These are phyloP conservation scores for Pristis pectinata DNA, from an alignment of 2,797 vertebrate species.

Conservation along the genomic window DNA sequence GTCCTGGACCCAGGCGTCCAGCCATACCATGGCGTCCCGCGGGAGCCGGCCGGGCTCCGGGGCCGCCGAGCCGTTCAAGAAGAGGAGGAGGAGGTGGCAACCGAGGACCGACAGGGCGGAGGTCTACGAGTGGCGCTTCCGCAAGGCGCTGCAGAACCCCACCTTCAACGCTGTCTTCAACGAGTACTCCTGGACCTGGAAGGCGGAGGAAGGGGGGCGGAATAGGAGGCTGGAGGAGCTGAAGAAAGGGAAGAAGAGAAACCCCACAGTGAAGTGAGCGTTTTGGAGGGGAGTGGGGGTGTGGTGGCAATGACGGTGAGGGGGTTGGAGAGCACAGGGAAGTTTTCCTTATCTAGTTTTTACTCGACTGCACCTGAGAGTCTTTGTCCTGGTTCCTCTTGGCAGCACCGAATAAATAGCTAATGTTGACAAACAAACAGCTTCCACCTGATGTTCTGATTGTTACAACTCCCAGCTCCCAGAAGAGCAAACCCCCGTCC, in stretches of 20 bases:
- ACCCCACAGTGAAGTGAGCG: not conserved
- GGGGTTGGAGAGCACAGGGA: not conserved
- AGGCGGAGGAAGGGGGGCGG: not conserved
- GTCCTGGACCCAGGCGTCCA: not conserved
- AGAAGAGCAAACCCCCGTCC: too few species aligned
- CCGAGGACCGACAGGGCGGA: not conserved
- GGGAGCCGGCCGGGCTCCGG: too few species aligned
- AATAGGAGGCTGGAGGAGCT: not conserved
- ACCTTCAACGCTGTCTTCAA: not conserved
- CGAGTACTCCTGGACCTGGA: constrained; percentile 23
- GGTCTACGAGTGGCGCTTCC: not conserved
- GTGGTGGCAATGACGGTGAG: too few species aligned
- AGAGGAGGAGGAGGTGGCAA: not conserved
- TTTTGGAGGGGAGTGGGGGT: too few species aligned
- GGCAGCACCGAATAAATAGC: not conserved
- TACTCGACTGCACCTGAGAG: not conserved
- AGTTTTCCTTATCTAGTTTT: not conserved
- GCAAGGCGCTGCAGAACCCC: not conserved
- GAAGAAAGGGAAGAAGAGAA: not conserved
- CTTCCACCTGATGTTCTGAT: too few species aligned
- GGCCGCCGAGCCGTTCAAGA: too few species aligned
- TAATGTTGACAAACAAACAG: not conserved
- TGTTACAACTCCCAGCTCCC: too few species aligned
- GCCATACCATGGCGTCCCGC: not conserved
- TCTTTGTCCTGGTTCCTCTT: not conserved